These are phyloP conservation scores for Drosophila mimica DNA, from an alignment of 2,888 invertebrate genomes.

Conservation along the genomic window DNA sequence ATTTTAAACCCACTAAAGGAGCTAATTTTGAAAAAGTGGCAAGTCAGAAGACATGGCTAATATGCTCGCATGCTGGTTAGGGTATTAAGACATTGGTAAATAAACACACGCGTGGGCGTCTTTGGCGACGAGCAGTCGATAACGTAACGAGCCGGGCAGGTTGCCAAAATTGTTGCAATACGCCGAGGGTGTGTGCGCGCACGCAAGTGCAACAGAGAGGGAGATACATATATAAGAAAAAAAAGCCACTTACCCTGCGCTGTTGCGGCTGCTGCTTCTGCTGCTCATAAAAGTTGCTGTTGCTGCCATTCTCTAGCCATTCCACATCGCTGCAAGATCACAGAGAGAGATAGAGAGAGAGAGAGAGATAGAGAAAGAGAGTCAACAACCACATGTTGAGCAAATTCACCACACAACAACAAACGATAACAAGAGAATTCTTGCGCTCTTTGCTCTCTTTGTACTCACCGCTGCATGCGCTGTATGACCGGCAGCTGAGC, in stretches of 20 bases:
- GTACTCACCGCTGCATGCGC: conserved; percentile 87
- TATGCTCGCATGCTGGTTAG: conserved; percentile 8
- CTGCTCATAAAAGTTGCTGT: conserved; percentile 66
- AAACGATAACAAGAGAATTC: conserved; percentile 34
- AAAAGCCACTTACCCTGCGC: conserved; percentile 62
- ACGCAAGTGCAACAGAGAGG: conserved; percentile 8
- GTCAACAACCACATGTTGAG: conserved; percentile 72
- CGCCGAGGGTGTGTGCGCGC: conserved; percentile 47
- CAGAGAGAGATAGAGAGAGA: conserved; percentile 20
- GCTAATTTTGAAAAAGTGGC: neutral
- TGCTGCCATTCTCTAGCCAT: conserved; percentile 71
- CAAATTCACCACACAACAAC: conserved; percentile 69
- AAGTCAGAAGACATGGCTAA: neutral
- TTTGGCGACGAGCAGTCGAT: conserved; percentile 60
- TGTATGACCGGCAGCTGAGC: conserved; percentile 90
- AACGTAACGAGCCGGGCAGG: conserved; percentile 71
- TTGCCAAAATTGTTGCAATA: conserved; percentile 73
- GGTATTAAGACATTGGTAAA: conserved; percentile 59
- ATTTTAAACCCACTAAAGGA: neutral
- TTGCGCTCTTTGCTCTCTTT: conserved; percentile 27
- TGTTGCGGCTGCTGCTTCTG: conserved; percentile 63
- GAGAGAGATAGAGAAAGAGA: conserved; percentile 18
- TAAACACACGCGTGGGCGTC: conserved; percentile 68
- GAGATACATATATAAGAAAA: neutral
- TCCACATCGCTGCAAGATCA: conserved; percentile 66